Evolutionary conservation across 2,888 invertebrate species (phyloP), one percentile per base, ranked within the genome.

Genomic region (Marasmarcha lunaedactyla): DNA sequence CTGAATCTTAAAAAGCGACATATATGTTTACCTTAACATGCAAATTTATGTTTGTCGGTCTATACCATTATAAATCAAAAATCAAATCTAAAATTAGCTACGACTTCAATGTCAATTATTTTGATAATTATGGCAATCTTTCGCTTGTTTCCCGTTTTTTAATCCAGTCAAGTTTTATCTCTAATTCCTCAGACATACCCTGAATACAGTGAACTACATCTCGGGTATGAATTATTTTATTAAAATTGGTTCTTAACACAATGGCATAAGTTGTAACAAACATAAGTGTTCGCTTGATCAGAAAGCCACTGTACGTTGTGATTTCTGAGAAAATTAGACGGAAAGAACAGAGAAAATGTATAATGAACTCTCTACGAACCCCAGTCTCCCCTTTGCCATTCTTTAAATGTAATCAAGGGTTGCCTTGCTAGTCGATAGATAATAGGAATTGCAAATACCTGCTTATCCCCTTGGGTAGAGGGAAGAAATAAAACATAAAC

Each of bases 301-400:
- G 20, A 3, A 20, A 5, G 20, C 7, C 20, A 20, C 20, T 20
- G 57, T 63, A 63, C 59, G 60, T 57, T 58, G 63, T 66, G 62
- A 71, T 70, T 68, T 57, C 53, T 45, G 57, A 58, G 58, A 51
- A 52, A 59, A 62, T 30, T 4, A 58, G 59, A 55, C 55, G 53
- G 47, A 52, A 54, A 54, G 46, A 52, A 55, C 49, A 58, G 56
- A 61, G 57, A 64, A 67, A 66, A 65, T 59, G 48, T 63, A 57
- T 71, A 72, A 74, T 68, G 67, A 68, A 71, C 63, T 71, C 57
- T 51, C 58, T 45, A 43, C 54, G 57, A 58, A 55, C 52, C 59
- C 51, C 47, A 47, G 57, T 54, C 56, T 54, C 57, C 54, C 56
- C 61, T 62, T 59, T 62, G 59, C 49, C 59, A 55, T 67, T 67